These are phyloP conservation scores for Hippocampus kuda DNA, from an alignment of 2,797 vertebrate genomes.

Conservation along the genomic window DNA sequence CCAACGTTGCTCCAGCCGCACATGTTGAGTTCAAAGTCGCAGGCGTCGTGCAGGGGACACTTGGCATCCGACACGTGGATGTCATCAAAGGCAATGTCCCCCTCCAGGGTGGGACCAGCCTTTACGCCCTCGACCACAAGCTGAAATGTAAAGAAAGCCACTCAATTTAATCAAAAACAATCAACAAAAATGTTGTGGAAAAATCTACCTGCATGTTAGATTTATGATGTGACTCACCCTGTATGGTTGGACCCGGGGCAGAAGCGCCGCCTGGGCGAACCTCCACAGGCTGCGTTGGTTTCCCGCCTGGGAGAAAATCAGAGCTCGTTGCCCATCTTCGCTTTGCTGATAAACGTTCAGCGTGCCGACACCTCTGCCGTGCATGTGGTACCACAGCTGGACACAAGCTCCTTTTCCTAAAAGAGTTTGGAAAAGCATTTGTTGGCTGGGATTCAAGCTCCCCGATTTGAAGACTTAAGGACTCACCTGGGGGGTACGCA, in stretches of 20 bases:
- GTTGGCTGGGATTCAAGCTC: neutral
- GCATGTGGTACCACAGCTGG: slow-evolving; percentile 71
- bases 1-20: slow-evolving; percentile 65
- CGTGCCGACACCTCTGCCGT: slow-evolving; percentile 49
- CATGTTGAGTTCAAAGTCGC: slow-evolving; percentile 65
- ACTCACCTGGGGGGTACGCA: slow-evolving; percentile 55
- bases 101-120: slow-evolving; percentile 40
- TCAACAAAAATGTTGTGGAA: too few relatives aligned
- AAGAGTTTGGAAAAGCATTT: neutral
- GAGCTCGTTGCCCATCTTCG: slow-evolving; percentile 25
- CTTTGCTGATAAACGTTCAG: slow-evolving; percentile 64
- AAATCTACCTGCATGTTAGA: neutral
- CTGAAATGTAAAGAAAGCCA: slow-evolving; percentile 34
- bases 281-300: slow-evolving; percentile 63
- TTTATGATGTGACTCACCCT: slow-evolving; percentile 47
- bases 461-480: neutral
- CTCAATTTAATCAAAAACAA: neutral
- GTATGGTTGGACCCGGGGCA: slow-evolving; percentile 39
- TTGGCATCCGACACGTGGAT: slow-evolving; percentile 43
- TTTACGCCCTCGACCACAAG: slow-evolving; percentile 64
- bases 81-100: slow-evolving; percentile 69
- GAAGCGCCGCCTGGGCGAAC: slow-evolving; percentile 55
- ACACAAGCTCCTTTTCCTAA: slow-evolving; percentile 57
- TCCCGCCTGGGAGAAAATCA: slow-evolving; percentile 58
- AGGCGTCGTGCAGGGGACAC: slow-evolving; percentile 52